phyloP scores from a whole-genome alignment of 2,888 invertebrate genomes.

The Epirrhoe alternata region DNA sequence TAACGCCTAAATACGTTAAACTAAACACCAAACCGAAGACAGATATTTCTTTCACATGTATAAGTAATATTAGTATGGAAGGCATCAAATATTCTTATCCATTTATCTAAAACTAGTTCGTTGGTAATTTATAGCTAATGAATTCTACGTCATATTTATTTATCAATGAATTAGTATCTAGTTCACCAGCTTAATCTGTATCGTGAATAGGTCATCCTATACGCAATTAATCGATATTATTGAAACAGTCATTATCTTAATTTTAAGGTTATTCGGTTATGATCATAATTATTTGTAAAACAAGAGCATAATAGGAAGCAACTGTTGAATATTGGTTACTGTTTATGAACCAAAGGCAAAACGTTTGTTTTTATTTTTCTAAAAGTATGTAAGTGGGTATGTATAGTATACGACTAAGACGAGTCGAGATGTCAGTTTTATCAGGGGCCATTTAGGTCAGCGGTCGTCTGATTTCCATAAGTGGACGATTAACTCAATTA shows the following conservation, averaged over 20 bases:
- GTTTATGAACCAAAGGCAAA: slow-evolving; percentile 3
- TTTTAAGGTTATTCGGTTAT: slow-evolving; percentile 8
- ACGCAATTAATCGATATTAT: slow-evolving; percentile 33
- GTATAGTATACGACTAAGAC: slow-evolving; percentile 28
- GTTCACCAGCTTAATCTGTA: slow-evolving; percentile 14
- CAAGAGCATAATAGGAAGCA: background rate
- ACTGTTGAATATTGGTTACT: background rate
- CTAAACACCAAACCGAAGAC: too few species aligned
- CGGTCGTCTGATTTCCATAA: slow-evolving; percentile 65
- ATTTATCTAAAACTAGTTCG: background rate
- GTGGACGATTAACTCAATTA: slow-evolving; percentile 49
- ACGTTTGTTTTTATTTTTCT: slow-evolving; percentile 15
- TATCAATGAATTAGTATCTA: slow-evolving; percentile 13
- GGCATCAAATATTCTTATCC: background rate
- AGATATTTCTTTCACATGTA: too few species aligned
- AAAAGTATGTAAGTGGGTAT: too few species aligned
- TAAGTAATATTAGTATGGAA: too few species aligned
- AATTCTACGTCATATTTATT: slow-evolving; percentile 13
- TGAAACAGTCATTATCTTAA: background rate
- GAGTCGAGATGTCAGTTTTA: slow-evolving; percentile 54
- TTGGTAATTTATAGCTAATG: background rate
- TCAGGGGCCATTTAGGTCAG: slow-evolving; percentile 68
- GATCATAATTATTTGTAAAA: background rate
- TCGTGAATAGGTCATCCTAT: slow-evolving; percentile 20
- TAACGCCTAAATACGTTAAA: too few species aligned